Evolutionary conservation across 2,797 vertebrate genomes (phyloP).

Genomic region (Cheracebus regulus): DNA sequence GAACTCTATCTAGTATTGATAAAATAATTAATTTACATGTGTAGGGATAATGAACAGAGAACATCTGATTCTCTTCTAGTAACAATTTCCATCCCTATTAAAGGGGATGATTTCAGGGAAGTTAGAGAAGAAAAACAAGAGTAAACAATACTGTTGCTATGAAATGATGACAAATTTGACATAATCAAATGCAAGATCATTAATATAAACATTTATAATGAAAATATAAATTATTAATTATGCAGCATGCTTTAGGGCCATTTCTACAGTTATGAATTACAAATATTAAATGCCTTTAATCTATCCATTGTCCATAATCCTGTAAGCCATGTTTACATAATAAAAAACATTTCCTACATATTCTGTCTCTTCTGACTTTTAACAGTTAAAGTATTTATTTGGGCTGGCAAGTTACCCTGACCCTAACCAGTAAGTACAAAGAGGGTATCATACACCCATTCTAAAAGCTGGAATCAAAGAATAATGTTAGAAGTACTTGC

Average conservation of each 20-base stretch:
- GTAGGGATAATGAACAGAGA: neutral
- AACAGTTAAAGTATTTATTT: conserved; percentile 1
- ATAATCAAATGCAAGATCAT: conserved; percentile 68
- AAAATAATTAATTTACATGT: neutral
- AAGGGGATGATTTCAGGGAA: neutral
- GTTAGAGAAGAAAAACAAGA: conserved; percentile 33
- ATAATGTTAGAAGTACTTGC: neutral
- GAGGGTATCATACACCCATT: neutral
- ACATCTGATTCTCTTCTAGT: neutral
- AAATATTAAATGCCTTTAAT: conserved; percentile 71
- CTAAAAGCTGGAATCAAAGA: conserved; percentile 22
- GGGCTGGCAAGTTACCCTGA: conserved; percentile 15
- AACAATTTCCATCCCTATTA: neutral
- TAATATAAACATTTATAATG: conserved; percentile 72
- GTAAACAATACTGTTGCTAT: neutral
- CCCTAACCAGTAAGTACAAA: neutral
- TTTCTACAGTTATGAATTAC: conserved; percentile 71
- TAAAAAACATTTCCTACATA: conserved; percentile 27
- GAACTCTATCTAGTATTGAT: neutral
- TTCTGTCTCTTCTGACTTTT: conserved; percentile 70
- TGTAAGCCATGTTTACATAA: conserved; percentile 65
- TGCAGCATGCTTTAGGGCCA: conserved; percentile 82
- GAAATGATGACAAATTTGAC: conserved; percentile 59
- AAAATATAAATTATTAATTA: conserved; percentile 79
- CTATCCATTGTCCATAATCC: conserved; percentile 56